Evolutionary conservation across 2,797 vertebrate species (phyloP), one percentile per base, ranked within the genome.

Genomic region (Sebastiscus tertius): DNA sequence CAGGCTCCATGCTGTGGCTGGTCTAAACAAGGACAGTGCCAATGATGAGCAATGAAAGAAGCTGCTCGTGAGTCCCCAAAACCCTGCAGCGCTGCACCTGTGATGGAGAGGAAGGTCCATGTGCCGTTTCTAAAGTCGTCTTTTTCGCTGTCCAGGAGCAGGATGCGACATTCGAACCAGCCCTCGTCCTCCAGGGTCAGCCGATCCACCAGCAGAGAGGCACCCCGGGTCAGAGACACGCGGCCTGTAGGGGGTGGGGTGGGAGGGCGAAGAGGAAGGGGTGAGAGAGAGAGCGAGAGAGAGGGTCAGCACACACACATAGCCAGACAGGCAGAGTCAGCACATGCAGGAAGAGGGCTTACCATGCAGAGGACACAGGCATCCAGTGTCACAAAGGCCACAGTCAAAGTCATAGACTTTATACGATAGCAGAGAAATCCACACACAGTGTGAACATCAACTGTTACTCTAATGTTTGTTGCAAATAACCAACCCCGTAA

Each of bases 161-260:
- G 96, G 86, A 99, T 98, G 0, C 98, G 96, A 81, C 98, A 99
- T 89, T 99, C 97, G n/a, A 99, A 99, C 98, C 98, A 99, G 88
- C 98, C 98, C 86, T 99, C 97, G 64, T 99, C 98, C 87, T 98
- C 97, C 0, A 95, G 94, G 0, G 96, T 97, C 86, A 99, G 95
- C 33, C 87, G 91, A 24, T 97, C 96, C 2, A 99, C 96, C 83
- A 93, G 94, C 77, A 99, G 96, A 20, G 98, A 99, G 4, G 97
- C 98, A 0, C 97, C 98, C 8, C 86, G 95, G 80, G 96, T 96
- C 83, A 99, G 93, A 60, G 94, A 96, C 78, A 98, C 97, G 0
- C 98, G 97, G 18, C 97, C 98, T 99, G 93, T 46, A 33, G 70
- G 74, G 75, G 80, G 67, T 82, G 68, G 65, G 49, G 70, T 24